Conservation (phyloP, 2,888 invertebrate genomes). For the Operophtera brumata region DNA sequence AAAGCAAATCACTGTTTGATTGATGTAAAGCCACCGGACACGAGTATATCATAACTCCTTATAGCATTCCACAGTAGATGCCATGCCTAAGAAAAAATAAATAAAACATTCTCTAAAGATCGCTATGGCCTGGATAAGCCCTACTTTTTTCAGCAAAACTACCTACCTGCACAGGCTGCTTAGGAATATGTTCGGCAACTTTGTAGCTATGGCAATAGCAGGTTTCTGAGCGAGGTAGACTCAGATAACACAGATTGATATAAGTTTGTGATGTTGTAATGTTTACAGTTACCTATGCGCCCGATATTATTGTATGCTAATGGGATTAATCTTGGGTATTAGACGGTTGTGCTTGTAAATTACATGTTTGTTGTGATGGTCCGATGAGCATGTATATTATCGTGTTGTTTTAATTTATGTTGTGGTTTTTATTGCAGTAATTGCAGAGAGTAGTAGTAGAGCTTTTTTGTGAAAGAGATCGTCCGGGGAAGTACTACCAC, state of each 20-base stretch:
- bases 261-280: slow-evolving; percentile 59
- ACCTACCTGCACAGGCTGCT: slow-evolving; percentile 10
- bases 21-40: slow-evolving; percentile 30
- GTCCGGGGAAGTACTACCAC: too few species aligned
- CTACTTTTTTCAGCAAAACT: background rate
- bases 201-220: slow-evolving; percentile 48
- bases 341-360: slow-evolving; percentile 33
- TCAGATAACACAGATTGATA: slow-evolving; percentile 21
- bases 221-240: slow-evolving; percentile 49
- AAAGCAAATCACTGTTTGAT: slow-evolving; percentile 23
- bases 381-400: slow-evolving; percentile 1
- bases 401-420: too few species aligned
- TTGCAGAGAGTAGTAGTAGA: too few species aligned
- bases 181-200: slow-evolving; percentile 44
- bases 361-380: slow-evolving; percentile 30
- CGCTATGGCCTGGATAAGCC: too few species aligned
- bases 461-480: too few species aligned
- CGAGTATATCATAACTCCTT: background rate
- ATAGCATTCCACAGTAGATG: background rate
- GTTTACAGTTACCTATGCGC: slow-evolving; percentile 62
- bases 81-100: background rate
- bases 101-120: too few species aligned
- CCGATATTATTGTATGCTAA: slow-evolving; percentile 60
- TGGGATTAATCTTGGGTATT: slow-evolving; percentile 51
- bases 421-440: too few species aligned